Evolutionary conservation across 1,140 invertebrate genomes (phyloP).

Genomic region (Drosophila littoralis): DNA sequence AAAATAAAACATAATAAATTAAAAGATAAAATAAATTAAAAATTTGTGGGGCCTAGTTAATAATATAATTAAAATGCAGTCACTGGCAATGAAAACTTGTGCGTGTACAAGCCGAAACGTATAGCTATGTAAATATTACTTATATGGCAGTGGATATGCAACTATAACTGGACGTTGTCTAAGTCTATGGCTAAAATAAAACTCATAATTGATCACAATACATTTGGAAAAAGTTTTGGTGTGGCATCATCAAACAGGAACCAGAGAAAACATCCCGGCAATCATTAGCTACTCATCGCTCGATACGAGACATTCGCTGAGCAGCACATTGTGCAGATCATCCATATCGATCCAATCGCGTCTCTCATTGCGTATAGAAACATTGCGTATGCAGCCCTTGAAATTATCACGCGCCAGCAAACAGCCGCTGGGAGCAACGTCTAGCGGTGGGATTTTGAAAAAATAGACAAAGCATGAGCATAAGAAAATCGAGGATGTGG

Average conservation of each 20-base stretch:
- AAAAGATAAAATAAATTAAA: slow-evolving; percentile 49
- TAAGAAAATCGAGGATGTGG: not conserved
- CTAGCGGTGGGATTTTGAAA: slow-evolving; percentile 83
- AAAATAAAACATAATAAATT: slow-evolving; percentile 56
- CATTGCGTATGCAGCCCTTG: slow-evolving; percentile 95
- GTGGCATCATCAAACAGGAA: slow-evolving; percentile 70
- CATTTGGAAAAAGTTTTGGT: slow-evolving; percentile 81
- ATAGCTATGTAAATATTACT: slow-evolving; percentile 47
- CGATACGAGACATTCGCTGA: slow-evolving; percentile 90
- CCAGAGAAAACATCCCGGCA: slow-evolving; percentile 25
- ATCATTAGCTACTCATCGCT: slow-evolving; percentile 60
- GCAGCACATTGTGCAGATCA: slow-evolving; percentile 91
- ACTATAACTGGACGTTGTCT: slow-evolving; percentile 36
- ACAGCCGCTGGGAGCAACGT: slow-evolving; percentile 88
- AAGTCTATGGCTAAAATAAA: slow-evolving; percentile 53
- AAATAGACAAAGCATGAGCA: slow-evolving; percentile 20
- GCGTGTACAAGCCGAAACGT: not conserved
- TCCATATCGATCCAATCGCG: slow-evolving; percentile 94
- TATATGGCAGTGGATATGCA: slow-evolving; percentile 74
- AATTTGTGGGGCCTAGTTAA: slow-evolving; percentile 6
- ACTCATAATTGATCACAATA: slow-evolving; percentile 78
- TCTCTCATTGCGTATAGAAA: slow-evolving; percentile 88
- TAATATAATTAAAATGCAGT: slow-evolving; percentile 65
- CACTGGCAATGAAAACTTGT: slow-evolving; percentile 59
- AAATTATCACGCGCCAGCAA: slow-evolving; percentile 91